Conservation (phyloP, 1,140 invertebrate species). For the Acyrthosiphon pisum region DNA sequence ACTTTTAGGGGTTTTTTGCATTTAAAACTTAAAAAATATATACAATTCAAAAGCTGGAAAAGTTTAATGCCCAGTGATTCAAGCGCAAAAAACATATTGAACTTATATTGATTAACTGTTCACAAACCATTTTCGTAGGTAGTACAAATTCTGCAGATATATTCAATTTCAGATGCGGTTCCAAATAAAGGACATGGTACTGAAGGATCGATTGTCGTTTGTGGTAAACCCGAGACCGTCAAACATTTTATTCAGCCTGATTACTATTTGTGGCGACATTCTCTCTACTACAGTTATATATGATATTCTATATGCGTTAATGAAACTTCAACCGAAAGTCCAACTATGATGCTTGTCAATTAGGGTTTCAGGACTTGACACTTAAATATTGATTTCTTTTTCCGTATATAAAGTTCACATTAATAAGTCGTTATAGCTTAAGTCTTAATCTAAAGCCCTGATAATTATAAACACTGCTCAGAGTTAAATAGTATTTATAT, state of each 20-base stretch:
- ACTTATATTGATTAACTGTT: not conserved
- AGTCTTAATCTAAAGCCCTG: not conserved
- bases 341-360: not conserved
- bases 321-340: not conserved
- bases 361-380: not conserved
- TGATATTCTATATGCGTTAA: not conserved
- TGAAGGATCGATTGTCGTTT: slow-evolving; percentile 1
- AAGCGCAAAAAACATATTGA: not conserved
- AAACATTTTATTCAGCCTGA: not conserved
- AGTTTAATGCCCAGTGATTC: not conserved
- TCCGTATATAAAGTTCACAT: not conserved
- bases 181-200: not conserved
- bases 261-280: slow-evolving; percentile 31
- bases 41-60: not conserved
- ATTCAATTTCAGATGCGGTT: slow-evolving; percentile 25
- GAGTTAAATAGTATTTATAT: not conserved
- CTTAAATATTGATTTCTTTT: not conserved
- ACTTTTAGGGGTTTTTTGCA: not conserved
- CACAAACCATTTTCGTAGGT: not conserved
- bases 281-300: not conserved
- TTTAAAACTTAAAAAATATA: not conserved
- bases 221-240: not conserved
- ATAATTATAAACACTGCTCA: not conserved
- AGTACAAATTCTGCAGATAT: not conserved
- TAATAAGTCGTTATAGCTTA: not conserved